Evolutionary conservation across 2,113 vertebrate species (phyloP).

Genomic region (Cynocephalus volans): DNA sequence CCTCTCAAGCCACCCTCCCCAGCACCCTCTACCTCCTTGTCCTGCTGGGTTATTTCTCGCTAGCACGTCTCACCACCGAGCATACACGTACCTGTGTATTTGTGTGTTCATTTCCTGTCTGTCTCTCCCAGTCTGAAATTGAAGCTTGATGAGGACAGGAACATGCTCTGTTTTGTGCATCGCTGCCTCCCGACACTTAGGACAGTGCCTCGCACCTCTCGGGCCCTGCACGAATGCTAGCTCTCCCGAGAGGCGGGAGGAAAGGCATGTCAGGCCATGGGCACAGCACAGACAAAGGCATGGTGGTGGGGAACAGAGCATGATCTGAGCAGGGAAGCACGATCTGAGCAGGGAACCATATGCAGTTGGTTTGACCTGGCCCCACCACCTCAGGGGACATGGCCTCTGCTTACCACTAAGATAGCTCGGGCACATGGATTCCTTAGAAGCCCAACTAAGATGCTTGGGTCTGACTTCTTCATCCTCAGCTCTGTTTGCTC

Average conservation of each 20-base stretch:
- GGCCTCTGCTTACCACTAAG: background rate
- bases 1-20: background rate
- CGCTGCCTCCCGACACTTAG: too few species aligned
- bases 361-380: rapidly evolving
- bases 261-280: background rate
- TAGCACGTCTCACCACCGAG: background rate
- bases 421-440: rapidly evolving
- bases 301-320: rapidly evolving
- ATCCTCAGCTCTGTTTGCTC: background rate
- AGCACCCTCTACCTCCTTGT: background rate
- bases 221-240: rapidly evolving
- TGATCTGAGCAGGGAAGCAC: background rate
- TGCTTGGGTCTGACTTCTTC: background rate
- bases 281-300: background rate
- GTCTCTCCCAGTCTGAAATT: background rate
- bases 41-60: background rate
- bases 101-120: rapidly evolving
- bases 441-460: background rate
- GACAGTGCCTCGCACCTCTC: rapidly evolving
- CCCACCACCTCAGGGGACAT: background rate
- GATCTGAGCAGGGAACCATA: background rate
- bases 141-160: background rate
- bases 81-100: too few species aligned
- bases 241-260: background rate
- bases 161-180: background rate